A percentile compares a stretch with the other conserved stretches of the same genome.
Conservation (phyloP, 2,113 vertebrate species). For the Sinocyclocheilus anshuiensis region DNA sequence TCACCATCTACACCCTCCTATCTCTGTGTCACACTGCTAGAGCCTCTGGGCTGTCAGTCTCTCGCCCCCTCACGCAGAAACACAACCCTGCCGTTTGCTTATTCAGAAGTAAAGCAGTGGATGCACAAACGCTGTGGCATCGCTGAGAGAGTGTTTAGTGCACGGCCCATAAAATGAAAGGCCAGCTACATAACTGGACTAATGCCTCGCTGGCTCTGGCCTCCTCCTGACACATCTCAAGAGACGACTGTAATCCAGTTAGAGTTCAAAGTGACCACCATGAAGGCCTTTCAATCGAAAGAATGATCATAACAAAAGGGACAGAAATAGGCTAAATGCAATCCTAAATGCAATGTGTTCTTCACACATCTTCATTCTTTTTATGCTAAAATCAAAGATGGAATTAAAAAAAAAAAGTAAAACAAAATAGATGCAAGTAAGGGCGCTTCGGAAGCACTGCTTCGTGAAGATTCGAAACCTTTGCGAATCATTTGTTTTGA, state of each 20-base stretch:
- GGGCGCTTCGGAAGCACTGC: background rate
- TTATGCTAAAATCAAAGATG: background rate
- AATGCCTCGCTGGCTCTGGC: background rate
- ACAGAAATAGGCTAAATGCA: background rate
- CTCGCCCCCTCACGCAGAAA: background rate
- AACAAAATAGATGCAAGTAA: background rate
- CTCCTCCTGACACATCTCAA: slow-evolving; percentile 1
- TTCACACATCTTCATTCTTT: background rate
- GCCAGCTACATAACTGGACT: background rate
- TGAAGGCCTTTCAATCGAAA: background rate
- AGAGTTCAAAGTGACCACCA: background rate
- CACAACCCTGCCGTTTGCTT: background rate
- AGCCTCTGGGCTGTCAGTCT: background rate
- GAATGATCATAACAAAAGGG: background rate
- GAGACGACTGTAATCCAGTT: background rate
- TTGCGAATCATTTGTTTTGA: too few species aligned
- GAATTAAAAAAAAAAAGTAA: too few species aligned
- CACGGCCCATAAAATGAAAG: background rate
- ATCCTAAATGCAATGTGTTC: too few species aligned
- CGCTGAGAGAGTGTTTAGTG: background rate
- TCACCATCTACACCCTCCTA: background rate
- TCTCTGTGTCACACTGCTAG: background rate
- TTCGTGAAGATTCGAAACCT: too few species aligned
- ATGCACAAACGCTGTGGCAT: background rate
- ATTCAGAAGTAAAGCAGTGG: background rate